Base-by-base conservation (phyloP, 1,140 invertebrate genomes). In the Saccostrea echinata region DNA sequence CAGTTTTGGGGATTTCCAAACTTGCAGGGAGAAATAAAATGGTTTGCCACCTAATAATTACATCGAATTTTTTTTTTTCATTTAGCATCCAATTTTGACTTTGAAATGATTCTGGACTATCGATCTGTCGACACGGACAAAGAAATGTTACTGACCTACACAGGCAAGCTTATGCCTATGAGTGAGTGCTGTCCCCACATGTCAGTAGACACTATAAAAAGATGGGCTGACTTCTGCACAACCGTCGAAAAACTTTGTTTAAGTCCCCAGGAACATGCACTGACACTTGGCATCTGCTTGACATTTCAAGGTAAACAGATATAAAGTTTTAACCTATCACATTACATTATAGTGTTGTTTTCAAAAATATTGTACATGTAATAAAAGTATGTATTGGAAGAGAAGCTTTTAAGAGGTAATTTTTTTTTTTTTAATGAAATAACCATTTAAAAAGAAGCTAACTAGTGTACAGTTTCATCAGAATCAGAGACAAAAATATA, bases 51-150 rank as follows among this genome's bases (percentile, higher is more conserved):
- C 43, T 43, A 4, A n/a, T 43, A 9, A 9, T 43, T 43, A 4
- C 18, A 18, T 21, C 4, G 16, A 16, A 57, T 21, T 3, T 61
- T 21, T 21, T 21, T 61, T n/a, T 55, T 51, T 0, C 33, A 80
- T 86, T 27, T 55, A 86, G 85, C 85, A n/a, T 35, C 85, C 12
- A 43, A 71, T 18, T 86, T 86, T 86, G 85, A 86, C n/a, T 86
- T 86, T 80, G 27, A 24, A 43, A 86, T 86, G 85, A 27, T 86
- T 18, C 16, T 86, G 52, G 85, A 86, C 33, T 86, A 86, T 52
- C 85, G 85, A 8, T n/a, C 51, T 2, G 68, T 86, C 13, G 68
- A 86, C 3, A 18, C 43, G 27, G 85, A 86, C 52, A 57, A 52
- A 12, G 64, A 55, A 27, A 86, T 86, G 85, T 24, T 55, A 0